phyloP scores from a whole-genome alignment of 2,797 vertebrate species.

The Siniperca obscura region DNA sequence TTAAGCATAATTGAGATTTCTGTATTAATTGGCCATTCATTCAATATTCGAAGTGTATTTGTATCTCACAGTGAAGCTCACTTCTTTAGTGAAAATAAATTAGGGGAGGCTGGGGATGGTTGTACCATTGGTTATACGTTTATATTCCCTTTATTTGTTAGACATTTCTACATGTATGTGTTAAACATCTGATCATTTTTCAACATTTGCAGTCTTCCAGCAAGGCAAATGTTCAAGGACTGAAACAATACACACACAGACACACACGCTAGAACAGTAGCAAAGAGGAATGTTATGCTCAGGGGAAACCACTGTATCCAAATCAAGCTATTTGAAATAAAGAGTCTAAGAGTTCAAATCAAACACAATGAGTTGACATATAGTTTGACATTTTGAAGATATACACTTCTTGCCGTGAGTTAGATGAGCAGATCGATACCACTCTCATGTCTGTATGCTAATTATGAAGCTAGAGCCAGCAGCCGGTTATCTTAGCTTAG shows the following conservation, averaged over 20 bases:
- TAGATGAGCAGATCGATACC: neutral
- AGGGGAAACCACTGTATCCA: neutral
- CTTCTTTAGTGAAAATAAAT: neutral
- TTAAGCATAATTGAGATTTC: slow-evolving; percentile 27
- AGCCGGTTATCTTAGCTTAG: neutral
- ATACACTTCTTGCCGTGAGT: neutral
- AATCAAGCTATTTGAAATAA: neutral
- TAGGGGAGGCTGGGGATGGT: neutral
- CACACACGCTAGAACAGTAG: neutral
- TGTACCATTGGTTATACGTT: neutral
- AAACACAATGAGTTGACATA: neutral
- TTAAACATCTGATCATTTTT: no score
- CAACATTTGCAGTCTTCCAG: no score
- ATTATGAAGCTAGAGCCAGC: neutral
- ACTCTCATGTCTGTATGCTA: neutral
- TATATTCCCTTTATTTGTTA: neutral
- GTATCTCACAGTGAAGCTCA: slow-evolving; percentile 9
- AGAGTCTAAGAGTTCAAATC: neutral
- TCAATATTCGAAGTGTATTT: slow-evolving; percentile 23
- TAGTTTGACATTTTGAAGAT: neutral
- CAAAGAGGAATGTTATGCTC: no score
- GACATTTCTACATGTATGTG: neutral
- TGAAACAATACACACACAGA: no score
- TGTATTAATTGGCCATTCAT: slow-evolving; percentile 52
- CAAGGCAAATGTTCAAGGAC: no score